phyloP scores from a whole-genome alignment of 2,797 vertebrate species.

The Cercopithecus diana region DNA sequence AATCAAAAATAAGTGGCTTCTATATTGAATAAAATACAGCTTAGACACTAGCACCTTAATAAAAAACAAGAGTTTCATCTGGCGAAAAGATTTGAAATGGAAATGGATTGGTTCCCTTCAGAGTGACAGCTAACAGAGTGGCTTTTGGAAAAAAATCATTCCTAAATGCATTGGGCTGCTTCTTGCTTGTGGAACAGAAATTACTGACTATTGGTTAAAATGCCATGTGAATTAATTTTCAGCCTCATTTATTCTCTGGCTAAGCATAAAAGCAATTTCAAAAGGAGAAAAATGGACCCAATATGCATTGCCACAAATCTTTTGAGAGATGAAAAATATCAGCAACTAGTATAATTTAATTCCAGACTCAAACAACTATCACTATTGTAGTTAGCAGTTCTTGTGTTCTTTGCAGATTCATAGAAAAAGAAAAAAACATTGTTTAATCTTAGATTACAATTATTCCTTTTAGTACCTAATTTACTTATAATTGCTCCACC shows the following conservation, averaged over 20 bases:
- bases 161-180: constrained; percentile 52
- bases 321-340: constrained; percentile 65
- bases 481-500: constrained; percentile 1
- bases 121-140: constrained; percentile 30
- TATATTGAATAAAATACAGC: not conserved
- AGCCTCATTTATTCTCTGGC: constrained; percentile 75
- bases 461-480: not conserved
- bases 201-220: constrained; percentile 78
- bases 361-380: constrained; percentile 27
- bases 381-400: not conserved
- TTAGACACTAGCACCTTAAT: constrained; percentile 13
- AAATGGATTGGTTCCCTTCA: constrained; percentile 39
- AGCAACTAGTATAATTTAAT: constrained; percentile 53
- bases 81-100: not conserved
- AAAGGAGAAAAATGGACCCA: constrained; percentile 61
- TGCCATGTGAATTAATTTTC: constrained; percentile 78
- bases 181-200: constrained; percentile 63
- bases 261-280: constrained; percentile 72
- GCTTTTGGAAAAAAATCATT: constrained; percentile 54
- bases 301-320: constrained; percentile 63
- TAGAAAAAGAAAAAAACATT: constrained; percentile 17
- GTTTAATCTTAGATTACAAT: constrained; percentile 36
- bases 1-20: not conserved
- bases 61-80: constrained; percentile 46
- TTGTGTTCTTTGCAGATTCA: constrained; percentile 5